Percentiles rank a stretch among this genome's conserved stretches.
Conservation (phyloP, 2,113 vertebrate genomes). For the Tonatia bakeri region DNA sequence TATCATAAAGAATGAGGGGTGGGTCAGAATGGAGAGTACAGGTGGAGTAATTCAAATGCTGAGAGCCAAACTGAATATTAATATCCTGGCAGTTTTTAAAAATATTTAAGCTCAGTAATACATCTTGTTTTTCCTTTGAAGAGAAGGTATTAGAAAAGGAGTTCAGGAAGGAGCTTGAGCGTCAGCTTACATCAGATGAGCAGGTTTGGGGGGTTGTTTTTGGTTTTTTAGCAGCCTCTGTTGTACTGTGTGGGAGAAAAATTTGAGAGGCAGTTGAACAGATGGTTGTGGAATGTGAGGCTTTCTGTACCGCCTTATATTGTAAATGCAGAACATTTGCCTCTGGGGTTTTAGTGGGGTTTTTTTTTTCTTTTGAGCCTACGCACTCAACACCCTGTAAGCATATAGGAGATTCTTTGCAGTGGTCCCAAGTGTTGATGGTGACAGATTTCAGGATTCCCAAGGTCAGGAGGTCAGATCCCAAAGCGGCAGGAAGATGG, state of each 20-base stretch:
- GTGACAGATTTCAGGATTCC: not conserved
- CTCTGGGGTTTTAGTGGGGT: not conserved
- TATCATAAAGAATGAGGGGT: not conserved
- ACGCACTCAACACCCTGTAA: not conserved
- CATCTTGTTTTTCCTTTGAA: not conserved
- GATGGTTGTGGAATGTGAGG: not conserved
- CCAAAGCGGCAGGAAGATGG: not conserved
- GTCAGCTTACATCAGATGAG: constrained; percentile 13
- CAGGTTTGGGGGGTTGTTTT: not conserved
- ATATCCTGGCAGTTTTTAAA: not conserved
- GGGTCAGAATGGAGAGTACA: not conserved
- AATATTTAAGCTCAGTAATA: not conserved
- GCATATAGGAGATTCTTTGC: not conserved
- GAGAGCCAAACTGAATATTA: not conserved
- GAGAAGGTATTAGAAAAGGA: not conserved
- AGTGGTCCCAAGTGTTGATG: not conserved
- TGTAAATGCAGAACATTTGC: not conserved
- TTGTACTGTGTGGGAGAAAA: not conserved
- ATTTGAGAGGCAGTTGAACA: constrained; percentile 23
- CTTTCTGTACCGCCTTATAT: not conserved
- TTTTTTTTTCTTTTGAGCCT: not conserved
- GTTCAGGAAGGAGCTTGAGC: not conserved
- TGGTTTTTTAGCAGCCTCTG: not conserved
- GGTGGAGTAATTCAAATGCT: not conserved
- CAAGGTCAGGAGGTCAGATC: not conserved